Evolutionary conservation across 1,140 invertebrate species (phyloP).

Genomic region (Dryas iulia): DNA sequence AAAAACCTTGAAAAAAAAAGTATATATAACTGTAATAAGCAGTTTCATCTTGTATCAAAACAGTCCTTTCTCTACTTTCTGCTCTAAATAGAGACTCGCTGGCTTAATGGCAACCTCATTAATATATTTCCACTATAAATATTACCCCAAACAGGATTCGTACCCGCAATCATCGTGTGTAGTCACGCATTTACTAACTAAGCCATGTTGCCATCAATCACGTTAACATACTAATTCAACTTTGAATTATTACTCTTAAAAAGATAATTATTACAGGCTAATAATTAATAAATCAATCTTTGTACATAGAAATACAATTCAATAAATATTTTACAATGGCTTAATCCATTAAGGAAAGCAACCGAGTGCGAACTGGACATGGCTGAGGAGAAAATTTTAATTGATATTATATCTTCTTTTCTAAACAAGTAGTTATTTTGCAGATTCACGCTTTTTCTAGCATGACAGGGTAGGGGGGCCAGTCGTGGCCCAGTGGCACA

Average conservation of each 20-base stretch:
- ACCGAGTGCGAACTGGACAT: conserved; percentile 7
- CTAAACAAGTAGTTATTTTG: too few relatives aligned
- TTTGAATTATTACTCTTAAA: background rate
- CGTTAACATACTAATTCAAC: background rate
- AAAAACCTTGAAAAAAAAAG: too few relatives aligned
- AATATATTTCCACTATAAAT: too few relatives aligned
- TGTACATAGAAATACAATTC: background rate
- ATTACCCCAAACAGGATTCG: background rate
- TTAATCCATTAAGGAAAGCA: conserved; percentile 10
- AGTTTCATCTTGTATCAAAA: too few relatives aligned
- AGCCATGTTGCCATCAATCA: background rate
- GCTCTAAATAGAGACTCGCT: too few relatives aligned
- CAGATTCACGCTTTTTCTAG: background rate
- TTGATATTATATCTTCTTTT: background rate
- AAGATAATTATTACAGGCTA: background rate
- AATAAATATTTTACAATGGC: too few relatives aligned
- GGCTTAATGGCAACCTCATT: too few relatives aligned
- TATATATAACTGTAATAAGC: too few relatives aligned
- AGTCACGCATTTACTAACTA: background rate
- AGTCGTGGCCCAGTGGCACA: too few relatives aligned
- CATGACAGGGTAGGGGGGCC: too few relatives aligned
- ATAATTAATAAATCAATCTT: background rate
- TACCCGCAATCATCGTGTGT: background rate
- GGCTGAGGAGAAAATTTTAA: background rate
- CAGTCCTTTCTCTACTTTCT: too few relatives aligned